Percentiles rank a stretch among this genome's conserved stretches.
Conservation (phyloP, 1,140 invertebrate genomes). For the Ganaspis sp. region DNA sequence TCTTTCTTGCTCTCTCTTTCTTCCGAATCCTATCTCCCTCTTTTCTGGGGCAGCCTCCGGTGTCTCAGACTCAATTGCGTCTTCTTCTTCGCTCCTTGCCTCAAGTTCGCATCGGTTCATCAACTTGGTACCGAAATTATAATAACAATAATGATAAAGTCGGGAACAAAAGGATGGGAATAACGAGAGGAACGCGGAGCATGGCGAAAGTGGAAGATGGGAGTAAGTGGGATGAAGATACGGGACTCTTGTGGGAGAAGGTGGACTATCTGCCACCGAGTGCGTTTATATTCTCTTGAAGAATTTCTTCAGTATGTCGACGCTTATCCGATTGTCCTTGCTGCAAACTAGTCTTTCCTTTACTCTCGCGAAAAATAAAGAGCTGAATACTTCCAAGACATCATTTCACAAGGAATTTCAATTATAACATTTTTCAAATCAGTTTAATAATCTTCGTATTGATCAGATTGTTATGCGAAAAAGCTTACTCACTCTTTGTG, state of each 20-base stretch:
- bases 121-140: slow-evolving; percentile 54
- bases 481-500: background rate
- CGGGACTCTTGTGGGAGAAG: background rate
- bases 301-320: background rate
- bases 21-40: background rate
- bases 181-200: slow-evolving; percentile 31
- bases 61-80: background rate
- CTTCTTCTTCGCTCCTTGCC: slow-evolving; percentile 30
- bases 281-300: background rate
- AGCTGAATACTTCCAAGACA: background rate
- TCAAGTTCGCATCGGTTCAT: slow-evolving; percentile 52
- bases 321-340: slow-evolving; percentile 1
- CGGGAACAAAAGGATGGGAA: slow-evolving; percentile 45
- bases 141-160: slow-evolving; percentile 63
- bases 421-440: slow-evolving; percentile 2
- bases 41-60: background rate
- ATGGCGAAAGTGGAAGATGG: slow-evolving; percentile 36
- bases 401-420: slow-evolving; percentile 2
- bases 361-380: background rate
- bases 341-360: background rate
- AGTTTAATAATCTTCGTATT: background rate
- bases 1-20: background rate
- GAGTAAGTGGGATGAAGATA: slow-evolving; percentile 37
- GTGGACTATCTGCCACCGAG: slow-evolving; percentile 52
- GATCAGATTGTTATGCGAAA: background rate